Evolutionary conservation across 2,888 invertebrate genomes (phyloP).

Genomic region (Tineola bisselliella): DNA sequence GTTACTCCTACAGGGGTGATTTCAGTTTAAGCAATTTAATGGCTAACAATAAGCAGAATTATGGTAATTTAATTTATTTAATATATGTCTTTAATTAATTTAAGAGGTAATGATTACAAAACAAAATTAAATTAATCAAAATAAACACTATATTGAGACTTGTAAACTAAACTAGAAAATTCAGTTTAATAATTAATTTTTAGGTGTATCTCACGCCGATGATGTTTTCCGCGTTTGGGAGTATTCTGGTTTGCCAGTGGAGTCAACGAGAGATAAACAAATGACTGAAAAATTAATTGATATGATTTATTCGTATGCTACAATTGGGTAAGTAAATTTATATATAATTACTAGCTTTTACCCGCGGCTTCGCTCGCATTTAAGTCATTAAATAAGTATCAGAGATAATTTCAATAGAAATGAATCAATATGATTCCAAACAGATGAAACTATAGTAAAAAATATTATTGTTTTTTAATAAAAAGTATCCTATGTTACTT

Average conservation of each 20-base stretch:
- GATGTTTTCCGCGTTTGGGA: constrained; percentile 66
- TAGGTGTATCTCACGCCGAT: constrained; percentile 74
- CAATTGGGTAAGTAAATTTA: constrained; percentile 71
- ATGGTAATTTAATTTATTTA: no score
- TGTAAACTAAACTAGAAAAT: background rate
- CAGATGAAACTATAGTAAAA: no score
- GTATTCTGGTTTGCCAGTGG: constrained; percentile 20
- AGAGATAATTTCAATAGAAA: background rate
- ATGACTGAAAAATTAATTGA: constrained; percentile 64
- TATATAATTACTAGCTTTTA: no score
- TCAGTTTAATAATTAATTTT: background rate
- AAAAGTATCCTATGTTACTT: no score
- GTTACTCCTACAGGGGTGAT: constrained; percentile 70
- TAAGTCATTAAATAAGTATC: no score
- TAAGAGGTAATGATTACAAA: no score
- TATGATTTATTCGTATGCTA: constrained; percentile 65
- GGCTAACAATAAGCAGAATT: constrained; percentile 59
- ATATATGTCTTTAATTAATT: no score
- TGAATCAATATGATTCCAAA: no score
- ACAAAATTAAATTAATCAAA: no score
- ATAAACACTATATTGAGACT: no score
- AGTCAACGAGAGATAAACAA: constrained; percentile 44
- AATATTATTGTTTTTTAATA: no score
- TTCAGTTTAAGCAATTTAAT: constrained; percentile 66
- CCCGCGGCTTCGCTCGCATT: no score